Evolutionary conservation across 2,113 vertebrate species (phyloP).

Genomic region (Odobenus rosmarus): DNA sequence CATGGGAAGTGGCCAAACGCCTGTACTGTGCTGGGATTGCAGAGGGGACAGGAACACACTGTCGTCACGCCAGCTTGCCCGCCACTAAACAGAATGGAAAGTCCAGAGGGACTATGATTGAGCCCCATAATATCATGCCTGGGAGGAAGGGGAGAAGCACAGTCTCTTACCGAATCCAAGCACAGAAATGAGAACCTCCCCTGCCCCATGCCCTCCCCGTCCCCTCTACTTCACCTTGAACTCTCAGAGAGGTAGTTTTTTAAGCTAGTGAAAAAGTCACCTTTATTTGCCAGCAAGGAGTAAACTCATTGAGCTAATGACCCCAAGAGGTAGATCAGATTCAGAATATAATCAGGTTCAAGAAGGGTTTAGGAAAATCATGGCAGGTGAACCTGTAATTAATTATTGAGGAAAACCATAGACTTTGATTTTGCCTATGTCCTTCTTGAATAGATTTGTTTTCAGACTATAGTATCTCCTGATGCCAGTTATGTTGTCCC

Average conservation of each 20-base stretch:
- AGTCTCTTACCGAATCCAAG: neutral
- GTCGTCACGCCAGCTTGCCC: neutral
- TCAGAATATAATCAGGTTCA: neutral
- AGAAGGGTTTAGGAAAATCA: neutral
- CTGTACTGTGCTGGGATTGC: neutral
- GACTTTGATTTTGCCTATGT: neutral
- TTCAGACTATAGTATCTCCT: neutral
- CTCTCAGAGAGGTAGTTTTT: neutral
- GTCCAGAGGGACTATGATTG: neutral
- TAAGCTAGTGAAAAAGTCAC: constrained; percentile 1
- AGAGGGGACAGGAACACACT: neutral
- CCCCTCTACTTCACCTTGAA: neutral
- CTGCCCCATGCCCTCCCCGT: fast-evolving
- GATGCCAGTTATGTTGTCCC: neutral
- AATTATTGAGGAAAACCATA: neutral
- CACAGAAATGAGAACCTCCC: neutral
- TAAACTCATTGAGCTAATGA: neutral
- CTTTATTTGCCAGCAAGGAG: neutral
- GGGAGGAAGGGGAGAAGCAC: neutral
- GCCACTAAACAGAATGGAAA: constrained; percentile 38
- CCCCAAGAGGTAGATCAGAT: neutral
- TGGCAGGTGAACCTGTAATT: neutral
- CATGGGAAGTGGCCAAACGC: constrained; percentile 28
- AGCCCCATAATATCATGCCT: neutral
- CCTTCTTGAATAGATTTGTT: neutral